A percentile compares a stretch with the other conserved stretches of the same genome.
Conservation (phyloP, 1,140 invertebrate species). For the Scylla paramamosain region DNA sequence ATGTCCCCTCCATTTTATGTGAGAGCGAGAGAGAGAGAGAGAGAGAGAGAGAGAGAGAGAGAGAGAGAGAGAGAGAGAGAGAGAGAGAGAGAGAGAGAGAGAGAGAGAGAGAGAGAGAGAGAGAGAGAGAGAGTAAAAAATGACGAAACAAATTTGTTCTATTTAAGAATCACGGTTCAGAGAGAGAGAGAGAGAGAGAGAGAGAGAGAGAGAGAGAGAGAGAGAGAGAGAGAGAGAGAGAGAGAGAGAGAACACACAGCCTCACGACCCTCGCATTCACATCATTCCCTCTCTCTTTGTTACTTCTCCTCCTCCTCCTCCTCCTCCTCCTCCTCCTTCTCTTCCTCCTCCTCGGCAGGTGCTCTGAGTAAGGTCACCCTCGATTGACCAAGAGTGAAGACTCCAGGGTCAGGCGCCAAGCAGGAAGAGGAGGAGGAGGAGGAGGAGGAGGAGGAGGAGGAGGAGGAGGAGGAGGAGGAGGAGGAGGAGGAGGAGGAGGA, state of each 20-base stretch:
- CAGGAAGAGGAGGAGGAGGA: constrained; percentile 1
- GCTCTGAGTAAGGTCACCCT: constrained; percentile 19
- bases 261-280: neutral
- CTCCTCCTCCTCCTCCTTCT: neutral
- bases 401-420: neutral
- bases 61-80: constrained; percentile 32
- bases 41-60: constrained; percentile 40
- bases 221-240: constrained; percentile 48
- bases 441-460: neutral
- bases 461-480: neutral
- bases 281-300: neutral
- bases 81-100: constrained; percentile 29
- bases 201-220: constrained; percentile 31
- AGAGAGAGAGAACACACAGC: constrained; percentile 23
- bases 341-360: constrained; percentile 29
- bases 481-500: neutral
- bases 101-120: neutral
- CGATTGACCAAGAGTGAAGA: constrained; percentile 50
- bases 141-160: no score
- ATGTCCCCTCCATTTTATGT: neutral
- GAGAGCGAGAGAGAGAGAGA: constrained; percentile 36
- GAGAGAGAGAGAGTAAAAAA: constrained; percentile 17
- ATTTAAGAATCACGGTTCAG: neutral
- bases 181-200: constrained; percentile 37
- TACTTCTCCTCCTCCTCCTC: neutral